Evolutionary conservation across 2,797 vertebrate species (phyloP), one percentile per base, ranked within the genome.

Genomic region (Propithecus deckenii): DNA sequence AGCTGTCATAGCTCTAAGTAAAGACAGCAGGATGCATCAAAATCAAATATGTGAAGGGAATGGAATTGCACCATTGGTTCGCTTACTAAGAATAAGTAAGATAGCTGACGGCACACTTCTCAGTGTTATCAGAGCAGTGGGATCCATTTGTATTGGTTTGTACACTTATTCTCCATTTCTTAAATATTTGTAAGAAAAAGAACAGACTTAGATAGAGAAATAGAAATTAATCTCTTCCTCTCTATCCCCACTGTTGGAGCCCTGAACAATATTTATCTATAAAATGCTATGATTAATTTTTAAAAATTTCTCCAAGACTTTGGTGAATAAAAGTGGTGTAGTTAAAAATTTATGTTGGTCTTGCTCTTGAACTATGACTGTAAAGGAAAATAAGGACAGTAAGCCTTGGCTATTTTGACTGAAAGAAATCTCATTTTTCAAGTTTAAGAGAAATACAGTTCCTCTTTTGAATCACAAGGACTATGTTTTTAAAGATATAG

Each of bases 121-220:
- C 55, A 98, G 98, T 59, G 98, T 98, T 95, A 98, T 99, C 93
- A 97, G 94, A 78, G 98, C 99, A 8, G 89, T 99, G 80, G 98
- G 98, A 25, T 98, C 98, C 83, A 97, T 99, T 43, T 99, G 99
- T 81, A 95, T 99, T 38, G 98, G 99, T 99, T 96, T 72, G 98
- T 98, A 85, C 7, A 43, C 50, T 65, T 91, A 65, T 61, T 75
- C 91, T 96, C 23, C 61, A 4, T 71, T 92, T 48, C 35, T 43
- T 75, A 80, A 61, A 57, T 63, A n/a, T 86, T 18, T 67, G 8
- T 84, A 43, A 89, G 89, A 85, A 83, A 83, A 75, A 46, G 25
- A 46, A 80, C 55, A 38, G 32, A 25, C 15, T 23, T 72, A 50
- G 41, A 48, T 50, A 89, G 69, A 86, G 72, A 92, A 75, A 32